A percentile compares a stretch with the other conserved stretches of the same genome.
phyloP scores from a whole-genome alignment of 2,888 invertebrate species.

The Lagria hirta region DNA sequence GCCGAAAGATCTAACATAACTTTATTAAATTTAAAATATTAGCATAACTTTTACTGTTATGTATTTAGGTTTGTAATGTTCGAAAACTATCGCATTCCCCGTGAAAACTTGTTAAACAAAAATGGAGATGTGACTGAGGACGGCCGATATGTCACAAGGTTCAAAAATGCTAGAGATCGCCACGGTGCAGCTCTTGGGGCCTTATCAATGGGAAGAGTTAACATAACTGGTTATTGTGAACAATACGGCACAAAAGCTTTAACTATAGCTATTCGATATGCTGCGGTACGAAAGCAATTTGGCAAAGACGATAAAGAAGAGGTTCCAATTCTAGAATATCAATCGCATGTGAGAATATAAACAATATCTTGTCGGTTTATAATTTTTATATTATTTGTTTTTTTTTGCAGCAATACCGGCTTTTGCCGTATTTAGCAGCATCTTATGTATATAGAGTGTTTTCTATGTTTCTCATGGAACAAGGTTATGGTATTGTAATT shows the following conservation, averaged over 20 bases:
- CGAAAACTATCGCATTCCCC: slow-evolving; percentile 77
- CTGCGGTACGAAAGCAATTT: slow-evolving; percentile 85
- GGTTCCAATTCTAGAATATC: slow-evolving; percentile 87
- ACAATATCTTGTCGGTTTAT: too few relatives aligned
- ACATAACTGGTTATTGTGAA: slow-evolving; percentile 67
- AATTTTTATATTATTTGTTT: too few relatives aligned
- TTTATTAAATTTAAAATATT: too few relatives aligned
- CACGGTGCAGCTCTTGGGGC: slow-evolving; percentile 83
- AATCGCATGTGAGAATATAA: slow-evolving; percentile 77
- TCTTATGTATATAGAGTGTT: slow-evolving; percentile 64
- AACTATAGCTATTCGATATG: slow-evolving; percentile 83
- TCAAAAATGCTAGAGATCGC: slow-evolving; percentile 80
- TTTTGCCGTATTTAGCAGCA: slow-evolving; percentile 70
- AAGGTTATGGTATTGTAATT: slow-evolving; percentile 35
- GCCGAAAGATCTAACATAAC: too few relatives aligned
- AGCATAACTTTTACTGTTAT: too few relatives aligned
- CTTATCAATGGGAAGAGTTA: slow-evolving; percentile 79
- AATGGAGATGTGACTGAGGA: slow-evolving; percentile 82
- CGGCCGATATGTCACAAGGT: slow-evolving; percentile 78
- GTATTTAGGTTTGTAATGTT: slow-evolving; percentile 77
- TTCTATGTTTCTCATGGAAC: slow-evolving; percentile 59
- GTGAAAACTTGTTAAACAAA: slow-evolving; percentile 78
- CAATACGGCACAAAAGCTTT: slow-evolving; percentile 71
- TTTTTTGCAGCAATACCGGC: slow-evolving; percentile 66
- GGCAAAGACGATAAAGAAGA: slow-evolving; percentile 74